Percentiles rank a stretch among this genome's conserved stretches.
These are phyloP conservation scores for Drosophila nannoptera DNA, from an alignment of 1,140 invertebrate species.

Conservation along the genomic window DNA sequence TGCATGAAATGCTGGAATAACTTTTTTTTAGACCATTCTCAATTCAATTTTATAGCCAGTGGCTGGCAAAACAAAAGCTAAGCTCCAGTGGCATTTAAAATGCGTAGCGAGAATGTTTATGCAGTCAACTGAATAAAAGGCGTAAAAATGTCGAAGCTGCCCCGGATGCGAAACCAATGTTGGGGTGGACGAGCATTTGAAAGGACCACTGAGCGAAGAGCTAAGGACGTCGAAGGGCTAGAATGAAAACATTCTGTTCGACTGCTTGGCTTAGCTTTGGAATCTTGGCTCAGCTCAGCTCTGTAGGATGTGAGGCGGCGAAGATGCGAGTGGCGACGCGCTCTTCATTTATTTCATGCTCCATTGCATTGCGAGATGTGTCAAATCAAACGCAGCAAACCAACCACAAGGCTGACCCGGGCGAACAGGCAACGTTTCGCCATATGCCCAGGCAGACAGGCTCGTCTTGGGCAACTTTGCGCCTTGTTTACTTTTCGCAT, in stretches of 20 bases:
- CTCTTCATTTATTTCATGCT: slow-evolving; percentile 70
- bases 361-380: slow-evolving; percentile 70
- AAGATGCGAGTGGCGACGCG: slow-evolving; percentile 11
- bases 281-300: neutral
- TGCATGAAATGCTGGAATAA: slow-evolving; percentile 4
- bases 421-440: neutral
- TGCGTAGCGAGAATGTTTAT: slow-evolving; percentile 63
- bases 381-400: slow-evolving; percentile 63
- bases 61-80: slow-evolving; percentile 43
- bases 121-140: slow-evolving; percentile 72
- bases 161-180: slow-evolving; percentile 14
- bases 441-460: slow-evolving; percentile 10
- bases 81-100: slow-evolving; percentile 53
- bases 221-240: too few relatives aligned
- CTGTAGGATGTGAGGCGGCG: slow-evolving; percentile 10
- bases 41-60: slow-evolving; percentile 41
- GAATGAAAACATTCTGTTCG: slow-evolving; percentile 9
- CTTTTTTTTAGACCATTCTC: slow-evolving; percentile 19
- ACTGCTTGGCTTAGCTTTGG: neutral
- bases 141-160: slow-evolving; percentile 61
- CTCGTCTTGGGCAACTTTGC: slow-evolving; percentile 11
- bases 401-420: slow-evolving; percentile 28
- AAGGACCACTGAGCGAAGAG: neutral
- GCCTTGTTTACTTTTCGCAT: slow-evolving; percentile 56
- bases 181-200: neutral